These are phyloP conservation scores for Triplophysa bombifrons DNA, from an alignment of 2,797 vertebrate species.

Conservation along the genomic window DNA sequence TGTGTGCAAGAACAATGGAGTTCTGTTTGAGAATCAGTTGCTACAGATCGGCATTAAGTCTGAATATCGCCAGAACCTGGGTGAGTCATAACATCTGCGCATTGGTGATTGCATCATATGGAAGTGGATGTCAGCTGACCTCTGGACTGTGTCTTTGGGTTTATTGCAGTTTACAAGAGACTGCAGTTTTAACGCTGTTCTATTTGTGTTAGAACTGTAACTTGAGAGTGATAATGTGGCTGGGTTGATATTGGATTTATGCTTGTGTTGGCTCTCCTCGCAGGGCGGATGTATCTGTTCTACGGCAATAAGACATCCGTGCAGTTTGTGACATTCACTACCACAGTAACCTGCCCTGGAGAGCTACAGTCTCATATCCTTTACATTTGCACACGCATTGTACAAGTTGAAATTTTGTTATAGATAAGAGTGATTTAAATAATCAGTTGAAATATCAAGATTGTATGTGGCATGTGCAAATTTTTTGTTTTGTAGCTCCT, in stretches of 20 bases:
- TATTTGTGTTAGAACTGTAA: not conserved
- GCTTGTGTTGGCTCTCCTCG: not conserved
- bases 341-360: conserved; percentile 84
- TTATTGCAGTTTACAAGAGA: conserved; percentile 16
- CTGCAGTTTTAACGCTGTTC: not conserved
- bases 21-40: conserved; percentile 93
- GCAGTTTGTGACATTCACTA: conserved; percentile 89
- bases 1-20: conserved; percentile 93
- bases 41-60: conserved; percentile 93
- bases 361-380: conserved; percentile 93
- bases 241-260: conserved; percentile 13
- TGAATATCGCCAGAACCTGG: conserved; percentile 92
- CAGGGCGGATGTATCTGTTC: conserved; percentile 94
- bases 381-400: conserved; percentile 14
- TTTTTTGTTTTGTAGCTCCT: conserved; percentile 63
- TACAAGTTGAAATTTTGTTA: not conserved
- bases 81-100: conserved; percentile 67
- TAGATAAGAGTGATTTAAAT: not conserved
- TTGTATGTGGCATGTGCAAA: not conserved
- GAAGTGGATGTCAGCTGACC: not conserved
- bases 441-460: not conserved
- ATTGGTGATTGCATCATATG: not conserved
- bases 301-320: conserved; percentile 93
- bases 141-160: conserved; percentile 5
- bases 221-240: not conserved